phyloP scores from a whole-genome alignment of 2,888 invertebrate species.

The Colletes collaris region DNA sequence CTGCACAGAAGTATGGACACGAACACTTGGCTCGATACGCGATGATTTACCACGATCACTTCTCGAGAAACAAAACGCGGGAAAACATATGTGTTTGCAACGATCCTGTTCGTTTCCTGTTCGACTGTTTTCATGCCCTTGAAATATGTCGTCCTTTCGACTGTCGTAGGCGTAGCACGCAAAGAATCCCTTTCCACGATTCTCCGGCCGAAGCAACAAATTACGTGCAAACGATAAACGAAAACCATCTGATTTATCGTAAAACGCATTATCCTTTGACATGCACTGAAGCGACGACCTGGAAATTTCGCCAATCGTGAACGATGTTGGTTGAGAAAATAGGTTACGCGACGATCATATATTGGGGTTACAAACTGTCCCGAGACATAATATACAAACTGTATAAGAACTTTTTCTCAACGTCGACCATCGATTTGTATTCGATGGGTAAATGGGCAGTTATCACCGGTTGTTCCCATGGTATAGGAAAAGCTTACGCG shows the following conservation, averaged over 20 bases:
- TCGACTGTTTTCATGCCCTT: conserved; percentile 32
- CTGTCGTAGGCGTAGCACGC: not conserved
- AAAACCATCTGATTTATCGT: not conserved
- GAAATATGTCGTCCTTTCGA: conserved; percentile 27
- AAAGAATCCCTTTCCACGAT: not conserved
- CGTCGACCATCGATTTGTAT: conserved; percentile 57
- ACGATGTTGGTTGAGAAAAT: conserved; percentile 72
- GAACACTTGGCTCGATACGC: too few relatives aligned
- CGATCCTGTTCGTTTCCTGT: not conserved
- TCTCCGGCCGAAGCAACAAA: not conserved
- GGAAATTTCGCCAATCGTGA: conserved; percentile 4
- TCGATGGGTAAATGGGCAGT: conserved; percentile 83
- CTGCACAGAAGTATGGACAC: too few relatives aligned
- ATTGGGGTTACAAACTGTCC: conserved; percentile 69
- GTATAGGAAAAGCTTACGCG: conserved; percentile 93
- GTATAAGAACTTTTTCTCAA: conserved; percentile 57
- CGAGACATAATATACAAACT: conserved; percentile 62
- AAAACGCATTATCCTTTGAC: not conserved
- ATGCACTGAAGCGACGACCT: conserved; percentile 5
- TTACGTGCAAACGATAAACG: conserved; percentile 7
- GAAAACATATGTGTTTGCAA: not conserved
- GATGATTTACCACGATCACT: too few relatives aligned
- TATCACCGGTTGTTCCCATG: conserved; percentile 93
- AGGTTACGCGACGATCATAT: conserved; percentile 71
- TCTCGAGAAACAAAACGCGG: not conserved